Evolutionary conservation across 2,113 vertebrate species (phyloP).

Genomic region (Macaca nemestrina): DNA sequence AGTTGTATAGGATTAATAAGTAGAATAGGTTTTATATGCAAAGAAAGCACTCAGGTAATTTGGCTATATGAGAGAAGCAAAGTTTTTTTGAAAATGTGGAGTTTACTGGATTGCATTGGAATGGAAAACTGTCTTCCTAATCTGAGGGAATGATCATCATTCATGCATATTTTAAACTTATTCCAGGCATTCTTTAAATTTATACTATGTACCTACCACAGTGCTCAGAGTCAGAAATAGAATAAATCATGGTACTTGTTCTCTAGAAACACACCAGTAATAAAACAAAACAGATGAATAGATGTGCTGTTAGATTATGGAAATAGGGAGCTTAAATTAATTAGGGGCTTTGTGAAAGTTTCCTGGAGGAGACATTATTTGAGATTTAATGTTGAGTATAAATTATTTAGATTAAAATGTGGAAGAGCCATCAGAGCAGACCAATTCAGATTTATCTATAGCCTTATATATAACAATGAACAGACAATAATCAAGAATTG

Average conservation of each 20-base stretch:
- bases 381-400: background rate
- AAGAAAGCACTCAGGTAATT: background rate
- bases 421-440: background rate
- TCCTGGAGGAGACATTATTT: background rate
- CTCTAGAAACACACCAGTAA: background rate
- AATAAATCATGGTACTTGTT: background rate
- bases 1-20: background rate
- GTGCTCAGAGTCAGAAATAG: background rate
- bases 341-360: background rate
- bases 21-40: background rate
- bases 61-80: background rate
- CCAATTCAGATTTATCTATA: background rate
- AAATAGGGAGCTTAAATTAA: background rate
- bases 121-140: background rate
- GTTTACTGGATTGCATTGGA: background rate
- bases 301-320: background rate
- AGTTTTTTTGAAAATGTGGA: conserved; percentile 2
- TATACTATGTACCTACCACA: background rate
- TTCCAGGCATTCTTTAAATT: background rate
- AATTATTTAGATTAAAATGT: background rate
- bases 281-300: background rate
- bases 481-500: background rate
- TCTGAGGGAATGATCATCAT: background rate
- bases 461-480: background rate
- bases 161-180: background rate